Base-by-base conservation (phyloP, 1,140 invertebrate genomes). In the Tetranychus urticae region DNA sequence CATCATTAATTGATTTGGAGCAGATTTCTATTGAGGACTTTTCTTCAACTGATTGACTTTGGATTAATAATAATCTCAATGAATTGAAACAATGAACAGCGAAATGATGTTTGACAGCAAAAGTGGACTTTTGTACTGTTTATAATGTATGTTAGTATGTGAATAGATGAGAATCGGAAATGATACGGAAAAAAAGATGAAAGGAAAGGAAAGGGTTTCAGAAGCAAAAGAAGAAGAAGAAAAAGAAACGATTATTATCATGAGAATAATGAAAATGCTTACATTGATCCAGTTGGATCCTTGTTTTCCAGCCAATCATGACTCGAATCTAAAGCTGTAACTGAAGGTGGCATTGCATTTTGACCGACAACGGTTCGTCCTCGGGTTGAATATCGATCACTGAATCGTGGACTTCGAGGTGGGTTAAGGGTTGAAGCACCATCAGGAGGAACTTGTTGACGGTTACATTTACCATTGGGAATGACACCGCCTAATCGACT, bases 361-460 rank as follows among this genome's bases (percentile, higher is more conserved):
- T 47, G 46, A 47, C 12, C 46, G 13, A 47, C 12, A 47, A 34
- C 47, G 31, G 47, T 42, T 13, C n/a, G n/a, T 6, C 14, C 50
- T 39, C 33, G 13, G 33, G 10, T 8, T 58, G 12, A 8, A n/a
- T 58, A 58, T 12, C 57, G 57, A 35, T 58, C 57, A 58, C 14
- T 37, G 50, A 54, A 59, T 62, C 46, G 62, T 52, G 59, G 64
- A 66, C 60, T 67, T 58, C 45, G 64, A 60, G 67, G 65, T 35
- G 62, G 62, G 52, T 64, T 67, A 3, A 68, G 63, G 5, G 66
- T 63, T 1, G 65, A 66, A 8, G 67, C 67, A 39, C 67, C 67
- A 60, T 67, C 66, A 56, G 67, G 67, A 31, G 67, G 66, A 3
- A 66, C 45, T 48, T 65, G 63, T 59, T 67, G 67, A 3, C 67